Base-by-base conservation (phyloP, 1,140 invertebrate species). In the Drosophila pandora region DNA sequence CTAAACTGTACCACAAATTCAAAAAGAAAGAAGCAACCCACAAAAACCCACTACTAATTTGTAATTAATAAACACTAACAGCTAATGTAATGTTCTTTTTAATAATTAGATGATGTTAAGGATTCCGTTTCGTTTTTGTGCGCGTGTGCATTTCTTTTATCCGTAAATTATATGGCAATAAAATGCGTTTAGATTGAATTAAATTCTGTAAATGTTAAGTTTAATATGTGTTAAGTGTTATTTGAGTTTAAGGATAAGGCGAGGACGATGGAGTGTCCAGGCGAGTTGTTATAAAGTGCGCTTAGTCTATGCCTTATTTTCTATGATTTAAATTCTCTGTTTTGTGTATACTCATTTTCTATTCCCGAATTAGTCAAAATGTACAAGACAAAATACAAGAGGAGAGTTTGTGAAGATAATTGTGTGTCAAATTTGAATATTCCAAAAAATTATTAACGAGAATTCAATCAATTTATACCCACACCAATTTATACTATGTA, bases 221-320 rank as follows among this genome's bases (percentile, higher is more conserved):
- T 87, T 68, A 74, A 61, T 82, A 87, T 81, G 37, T 82, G 70
- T 82, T 87, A 87, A 87, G 82, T 87, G 82, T 87, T 87, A 85
- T 87, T 88, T 87, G 69, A 87, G 82, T 87, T 85, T 77, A 81
- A 81, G 74, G 32, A 87, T 77, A 81, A 81, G 74, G 32, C 61
- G 55, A 41, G 21, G 50, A 34, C 52, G 50, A 50, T 43, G 55
- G 23, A 63, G 34, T 28, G 9, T 21, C 13, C 5, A 17, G 59
- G 53, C 28, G 55, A 61, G 49, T 62, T 62, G 64, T 80, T 69
- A 69, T 37, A 68, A 76, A 77, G 56, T 57, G 67, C 60, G 61
- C 60, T 62, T 55, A 76, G 37, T 43, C 43, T 61, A 47, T 47
- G 57, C 53, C 43, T 57, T 57, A 10, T 43, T 57, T 25, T 62